Evolutionary conservation across 1,140 invertebrate genomes (phyloP).

Genomic region (Megalonaias nervosa): DNA sequence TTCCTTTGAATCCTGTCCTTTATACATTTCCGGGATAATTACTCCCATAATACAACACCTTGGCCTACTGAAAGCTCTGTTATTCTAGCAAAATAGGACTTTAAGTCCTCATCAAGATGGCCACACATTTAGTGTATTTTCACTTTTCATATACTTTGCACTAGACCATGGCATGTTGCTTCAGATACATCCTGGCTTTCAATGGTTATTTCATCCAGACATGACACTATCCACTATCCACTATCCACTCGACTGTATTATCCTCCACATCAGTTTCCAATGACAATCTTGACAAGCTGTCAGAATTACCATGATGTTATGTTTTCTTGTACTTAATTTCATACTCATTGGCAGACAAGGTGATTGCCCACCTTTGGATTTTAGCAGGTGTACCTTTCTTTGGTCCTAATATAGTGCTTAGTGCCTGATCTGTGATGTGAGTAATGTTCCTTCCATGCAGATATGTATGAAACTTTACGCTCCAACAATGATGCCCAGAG

Average conservation of each 20-base stretch:
- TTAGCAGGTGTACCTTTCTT: conserved; percentile 58
- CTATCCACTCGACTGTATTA: neutral
- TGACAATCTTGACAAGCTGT: conserved; percentile 27
- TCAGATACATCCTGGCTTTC: neutral
- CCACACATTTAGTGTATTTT: too few relatives aligned
- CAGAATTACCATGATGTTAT: conserved; percentile 28
- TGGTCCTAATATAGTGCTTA: conserved; percentile 64
- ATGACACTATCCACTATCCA: conserved; percentile 33
- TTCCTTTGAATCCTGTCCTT: too few relatives aligned
- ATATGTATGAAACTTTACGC: conserved; percentile 68
- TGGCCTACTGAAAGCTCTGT: too few relatives aligned
- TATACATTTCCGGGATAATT: too few relatives aligned
- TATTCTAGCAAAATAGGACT: too few relatives aligned
- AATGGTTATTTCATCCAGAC: conserved; percentile 17
- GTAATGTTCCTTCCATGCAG: conserved; percentile 63
- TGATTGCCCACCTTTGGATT: conserved; percentile 48
- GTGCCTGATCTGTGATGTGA: conserved; percentile 61
- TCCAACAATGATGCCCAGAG: conserved; percentile 67
- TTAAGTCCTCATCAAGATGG: too few relatives aligned
- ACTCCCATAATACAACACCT: too few relatives aligned
- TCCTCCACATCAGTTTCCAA: neutral
- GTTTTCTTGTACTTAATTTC: conserved; percentile 47
- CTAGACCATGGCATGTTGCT: neutral
- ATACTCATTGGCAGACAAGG: conserved; percentile 45
- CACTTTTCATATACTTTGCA: too few relatives aligned